Conservation (phyloP, 2,888 invertebrate genomes). For the Pantelozetes paolii region DNA sequence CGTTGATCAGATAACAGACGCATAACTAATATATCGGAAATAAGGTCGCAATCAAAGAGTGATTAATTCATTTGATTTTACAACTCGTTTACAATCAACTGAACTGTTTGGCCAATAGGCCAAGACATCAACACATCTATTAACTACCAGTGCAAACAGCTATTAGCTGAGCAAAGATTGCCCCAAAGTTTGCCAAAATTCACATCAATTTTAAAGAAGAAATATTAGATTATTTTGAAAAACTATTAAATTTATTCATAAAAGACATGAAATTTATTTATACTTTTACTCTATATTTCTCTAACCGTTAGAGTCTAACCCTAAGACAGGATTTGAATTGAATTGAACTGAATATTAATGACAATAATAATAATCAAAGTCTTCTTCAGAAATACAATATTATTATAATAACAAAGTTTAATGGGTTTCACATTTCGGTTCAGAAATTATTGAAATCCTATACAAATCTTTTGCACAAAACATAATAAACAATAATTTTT, state of each 20-base stretch:
- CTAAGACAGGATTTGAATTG: not conserved
- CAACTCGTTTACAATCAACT: not conserved
- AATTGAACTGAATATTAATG: not conserved
- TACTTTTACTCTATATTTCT: not conserved
- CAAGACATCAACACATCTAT: not conserved
- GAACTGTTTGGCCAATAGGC: not conserved
- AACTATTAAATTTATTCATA: not conserved
- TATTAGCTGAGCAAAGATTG: not conserved
- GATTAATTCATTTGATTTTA: constrained; percentile 7
- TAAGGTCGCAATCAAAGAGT: constrained; percentile 27
- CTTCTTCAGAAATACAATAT: too few relatives aligned
- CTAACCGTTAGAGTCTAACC: not conserved
- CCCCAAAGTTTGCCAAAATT: not conserved
- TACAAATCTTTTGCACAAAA: not conserved
- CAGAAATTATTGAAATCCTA: constrained; percentile 8
- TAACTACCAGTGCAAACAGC: not conserved
- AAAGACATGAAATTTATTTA: not conserved
- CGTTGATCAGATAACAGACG: not conserved
- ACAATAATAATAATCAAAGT: not conserved
- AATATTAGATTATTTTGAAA: too few relatives aligned
- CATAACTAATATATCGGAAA: constrained; percentile 31
- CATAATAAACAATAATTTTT: constrained; percentile 5
- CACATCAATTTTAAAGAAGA: not conserved
- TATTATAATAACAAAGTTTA: too few relatives aligned
- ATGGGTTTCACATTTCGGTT: constrained; percentile 1